phyloP scores from a whole-genome alignment of 2,113 vertebrate genomes.

The Vanacampus margaritifer region DNA sequence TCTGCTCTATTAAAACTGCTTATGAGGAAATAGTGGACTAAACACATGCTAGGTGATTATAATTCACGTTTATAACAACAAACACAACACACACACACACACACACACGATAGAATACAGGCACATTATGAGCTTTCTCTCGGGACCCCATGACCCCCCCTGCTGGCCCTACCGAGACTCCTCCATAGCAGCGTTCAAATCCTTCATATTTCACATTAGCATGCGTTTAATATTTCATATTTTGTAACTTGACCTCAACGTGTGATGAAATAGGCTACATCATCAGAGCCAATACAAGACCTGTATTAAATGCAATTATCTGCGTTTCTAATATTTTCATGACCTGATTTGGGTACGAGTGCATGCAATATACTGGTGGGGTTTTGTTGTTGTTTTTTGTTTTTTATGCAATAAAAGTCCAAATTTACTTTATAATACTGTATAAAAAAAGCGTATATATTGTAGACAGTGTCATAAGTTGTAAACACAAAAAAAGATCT shows the following conservation, averaged over 20 bases:
- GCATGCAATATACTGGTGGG: background rate
- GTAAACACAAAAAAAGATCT: background rate
- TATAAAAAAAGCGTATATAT: background rate
- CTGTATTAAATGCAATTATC: background rate
- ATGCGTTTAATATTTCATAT: background rate
- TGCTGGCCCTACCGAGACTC: slow-evolving; percentile 52
- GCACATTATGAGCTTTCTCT: slow-evolving; percentile 11
- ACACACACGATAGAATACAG: background rate
- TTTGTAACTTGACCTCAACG: background rate
- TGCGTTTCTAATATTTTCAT: background rate
- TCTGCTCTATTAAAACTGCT: background rate
- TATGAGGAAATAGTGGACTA: too few relatives aligned
- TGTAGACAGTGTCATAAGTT: background rate
- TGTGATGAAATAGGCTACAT: background rate
- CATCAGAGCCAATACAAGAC: background rate
- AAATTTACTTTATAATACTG: background rate
- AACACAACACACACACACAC: background rate
- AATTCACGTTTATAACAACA: background rate
- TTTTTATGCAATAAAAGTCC: background rate
- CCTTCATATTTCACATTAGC: background rate
- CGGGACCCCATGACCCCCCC: slow-evolving; percentile 55
- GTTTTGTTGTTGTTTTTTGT: background rate
- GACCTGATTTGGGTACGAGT: background rate
- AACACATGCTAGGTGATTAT: background rate
- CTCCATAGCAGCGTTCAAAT: slow-evolving; percentile 8